Evolutionary conservation across 2,888 invertebrate genomes (phyloP), one percentile per base, ranked within the genome.

Genomic region (Dasysyrphus albostriatus): DNA sequence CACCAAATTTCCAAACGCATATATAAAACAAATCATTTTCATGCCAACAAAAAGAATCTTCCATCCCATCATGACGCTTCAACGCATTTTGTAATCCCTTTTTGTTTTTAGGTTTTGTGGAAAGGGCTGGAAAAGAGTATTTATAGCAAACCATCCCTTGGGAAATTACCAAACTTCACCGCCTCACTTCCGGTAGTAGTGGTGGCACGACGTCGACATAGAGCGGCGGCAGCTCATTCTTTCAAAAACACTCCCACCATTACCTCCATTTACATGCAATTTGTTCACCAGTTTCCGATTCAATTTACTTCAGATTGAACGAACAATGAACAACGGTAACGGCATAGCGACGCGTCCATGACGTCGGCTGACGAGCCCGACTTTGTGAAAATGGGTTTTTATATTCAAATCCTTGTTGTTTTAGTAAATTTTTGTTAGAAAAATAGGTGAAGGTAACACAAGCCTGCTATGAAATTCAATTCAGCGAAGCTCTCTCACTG

Each of bases 11-110:
- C 37, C 47, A 56, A 69, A 49, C 44, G 32, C 47, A 14, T 19
- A 49, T 24, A 59, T 77, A 85, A 85, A 77, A 85, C 85, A 85
- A 85, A 85, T 85, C 77, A 85, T 78, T 85, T 85, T 69, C 85
- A 81, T 81, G 85, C 63, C 74, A 74, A 8, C 9, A 37, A 74
- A 69, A 77, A 69, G 39, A 49, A 70, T 74, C 63, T 85, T 85
- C 77, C 69, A 61, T 69, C 61, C 81, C 77, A 78, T 78, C 85
- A 69, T 54, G 39, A 39, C 77, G 73, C 77, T 78, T 78, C 63
- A 77, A 56, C 81, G 77, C 85, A 81, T 81, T 81, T 85, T 69
- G 14, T 81, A 81, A 85, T 85, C 81, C 85, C 81, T 81, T 81
- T 67, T 61, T 65, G 16, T 65, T 67, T 65, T 67, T 49, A 12